These are phyloP conservation scores for Myotis pilosus DNA, from an alignment of 2,797 vertebrate species.

Conservation along the genomic window DNA sequence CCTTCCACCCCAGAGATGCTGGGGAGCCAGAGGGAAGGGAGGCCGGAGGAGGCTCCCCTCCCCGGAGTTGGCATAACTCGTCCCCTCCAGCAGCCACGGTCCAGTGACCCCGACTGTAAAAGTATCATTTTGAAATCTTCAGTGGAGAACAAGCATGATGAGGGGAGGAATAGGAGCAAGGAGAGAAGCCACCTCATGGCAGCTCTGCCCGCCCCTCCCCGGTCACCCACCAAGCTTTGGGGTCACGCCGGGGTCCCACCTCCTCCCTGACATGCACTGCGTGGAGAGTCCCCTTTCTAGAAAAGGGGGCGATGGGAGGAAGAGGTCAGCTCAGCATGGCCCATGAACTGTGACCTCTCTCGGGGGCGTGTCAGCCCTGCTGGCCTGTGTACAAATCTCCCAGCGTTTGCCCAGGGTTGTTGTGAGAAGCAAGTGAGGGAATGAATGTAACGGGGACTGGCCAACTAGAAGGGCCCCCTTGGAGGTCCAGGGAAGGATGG, in stretches of 20 bases:
- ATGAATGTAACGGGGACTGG: not conserved
- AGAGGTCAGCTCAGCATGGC: not conserved
- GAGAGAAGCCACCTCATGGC: not conserved
- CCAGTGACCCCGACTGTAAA: constrained; percentile 36
- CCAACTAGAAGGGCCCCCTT: not conserved
- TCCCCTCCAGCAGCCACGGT: constrained; percentile 5
- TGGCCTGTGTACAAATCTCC: not conserved
- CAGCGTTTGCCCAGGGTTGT: not conserved
- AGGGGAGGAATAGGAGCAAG: not conserved
- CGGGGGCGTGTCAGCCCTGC: not conserved
- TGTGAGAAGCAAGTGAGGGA: not conserved
- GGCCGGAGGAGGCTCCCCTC: not conserved
- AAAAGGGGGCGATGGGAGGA: not conserved
- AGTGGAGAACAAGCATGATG: not conserved
- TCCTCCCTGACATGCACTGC: not conserved
- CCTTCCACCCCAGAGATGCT: not conserved
- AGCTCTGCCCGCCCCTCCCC: not conserved
- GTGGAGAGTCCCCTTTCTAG: not conserved
- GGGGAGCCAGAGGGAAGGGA: not conserved
- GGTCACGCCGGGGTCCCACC: not conserved
- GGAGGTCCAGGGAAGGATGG: not conserved
- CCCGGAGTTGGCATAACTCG: not conserved
- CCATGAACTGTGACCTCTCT: not conserved
- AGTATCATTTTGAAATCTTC: constrained; percentile 48
- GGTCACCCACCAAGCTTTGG: not conserved